Conservation (phyloP, 2,888 invertebrate genomes). For the Hedya salicella region DNA sequence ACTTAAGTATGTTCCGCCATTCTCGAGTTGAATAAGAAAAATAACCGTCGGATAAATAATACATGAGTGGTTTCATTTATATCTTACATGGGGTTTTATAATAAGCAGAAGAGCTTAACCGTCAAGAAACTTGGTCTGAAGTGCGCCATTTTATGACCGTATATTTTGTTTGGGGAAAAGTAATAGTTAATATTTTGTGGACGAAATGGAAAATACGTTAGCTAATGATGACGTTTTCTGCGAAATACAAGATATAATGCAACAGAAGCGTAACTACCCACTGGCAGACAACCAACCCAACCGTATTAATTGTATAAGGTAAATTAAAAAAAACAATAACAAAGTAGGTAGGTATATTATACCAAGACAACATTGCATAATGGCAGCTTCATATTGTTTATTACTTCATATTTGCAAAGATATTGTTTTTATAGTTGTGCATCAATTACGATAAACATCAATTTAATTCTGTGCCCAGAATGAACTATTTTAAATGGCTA, state of each 20-base stretch:
- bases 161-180: slow-evolving; percentile 35
- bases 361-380: no score
- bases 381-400: no score
- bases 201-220: slow-evolving; percentile 35
- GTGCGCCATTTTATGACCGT: background rate
- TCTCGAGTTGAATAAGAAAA: slow-evolving; percentile 43
- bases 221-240: slow-evolving; percentile 27
- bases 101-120: background rate
- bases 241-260: background rate
- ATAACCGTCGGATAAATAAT: slow-evolving; percentile 44
- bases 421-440: no score
- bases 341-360: no score
- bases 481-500: no score
- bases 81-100: slow-evolving; percentile 17
- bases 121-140: background rate
- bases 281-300: background rate
- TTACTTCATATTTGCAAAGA: no score
- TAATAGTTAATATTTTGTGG: slow-evolving; percentile 25
- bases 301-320: no score
- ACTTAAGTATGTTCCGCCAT: slow-evolving; percentile 35
- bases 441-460: no score
- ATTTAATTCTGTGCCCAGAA: no score
- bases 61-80: slow-evolving; percentile 44
- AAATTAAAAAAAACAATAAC: no score
- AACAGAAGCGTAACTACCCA: background rate